Conservation (phyloP, 1,140 invertebrate species). For the Sycobia sp. region DNA sequence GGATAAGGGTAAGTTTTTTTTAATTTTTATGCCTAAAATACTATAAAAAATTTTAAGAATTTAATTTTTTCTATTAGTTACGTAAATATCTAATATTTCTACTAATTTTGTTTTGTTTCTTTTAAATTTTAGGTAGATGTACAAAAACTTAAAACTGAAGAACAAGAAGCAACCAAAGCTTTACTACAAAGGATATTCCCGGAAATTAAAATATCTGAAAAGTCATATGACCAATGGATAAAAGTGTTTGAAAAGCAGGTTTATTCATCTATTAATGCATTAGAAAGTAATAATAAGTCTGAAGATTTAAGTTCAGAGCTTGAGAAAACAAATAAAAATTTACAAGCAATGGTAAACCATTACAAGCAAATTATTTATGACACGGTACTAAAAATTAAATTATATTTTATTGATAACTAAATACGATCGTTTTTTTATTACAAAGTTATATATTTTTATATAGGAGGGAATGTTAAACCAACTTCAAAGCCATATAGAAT, state of each 20-base stretch:
- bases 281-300: constrained; percentile 32
- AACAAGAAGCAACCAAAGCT: constrained; percentile 64
- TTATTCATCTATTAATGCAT: constrained; percentile 38
- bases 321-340: constrained; percentile 65
- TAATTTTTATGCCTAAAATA: constrained; percentile 2
- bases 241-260: constrained; percentile 63
- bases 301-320: constrained; percentile 48
- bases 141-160: constrained; percentile 55
- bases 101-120: background rate
- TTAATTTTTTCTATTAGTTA: background rate
- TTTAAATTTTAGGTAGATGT: constrained; percentile 55
- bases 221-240: constrained; percentile 62
- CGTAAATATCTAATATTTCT: background rate
- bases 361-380: constrained; percentile 77
- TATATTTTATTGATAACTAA: background rate
- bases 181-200: constrained; percentile 69
- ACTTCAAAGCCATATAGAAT: constrained; percentile 72
- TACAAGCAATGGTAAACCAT: constrained; percentile 70
- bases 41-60: background rate
- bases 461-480: constrained; percentile 73
- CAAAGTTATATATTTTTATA: constrained; percentile 23
- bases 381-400: constrained; percentile 67
- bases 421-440: background rate
- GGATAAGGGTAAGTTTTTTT: constrained; percentile 39
- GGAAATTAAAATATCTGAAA: constrained; percentile 59